Percentiles rank a stretch among this genome's conserved stretches.
phyloP scores from a whole-genome alignment of 2,888 invertebrate species.

The Acleris cristana region DNA sequence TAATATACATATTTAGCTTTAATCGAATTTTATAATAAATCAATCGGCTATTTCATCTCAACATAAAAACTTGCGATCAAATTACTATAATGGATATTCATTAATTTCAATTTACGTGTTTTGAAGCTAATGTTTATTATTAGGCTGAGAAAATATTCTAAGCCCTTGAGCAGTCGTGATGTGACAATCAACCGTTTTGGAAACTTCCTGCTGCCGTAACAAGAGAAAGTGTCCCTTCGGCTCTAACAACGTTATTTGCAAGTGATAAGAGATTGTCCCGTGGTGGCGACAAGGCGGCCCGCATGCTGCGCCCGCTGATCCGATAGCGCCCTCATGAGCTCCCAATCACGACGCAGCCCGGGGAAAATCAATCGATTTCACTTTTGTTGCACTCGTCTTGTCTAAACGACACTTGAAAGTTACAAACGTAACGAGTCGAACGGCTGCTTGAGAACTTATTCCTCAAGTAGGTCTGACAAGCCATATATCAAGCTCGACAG shows the following conservation, averaged over 20 bases:
- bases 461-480: conserved; percentile 25
- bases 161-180: conserved; percentile 13
- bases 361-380: conserved; percentile 67
- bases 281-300: conserved; percentile 55
- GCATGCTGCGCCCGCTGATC: conserved; percentile 57
- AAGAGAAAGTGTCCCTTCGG: conserved; percentile 57
- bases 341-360: conserved; percentile 48
- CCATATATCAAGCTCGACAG: conserved; percentile 34
- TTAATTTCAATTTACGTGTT: conserved; percentile 23
- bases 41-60: conserved; percentile 14
- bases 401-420: conserved; percentile 42
- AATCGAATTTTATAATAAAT: conserved; percentile 46
- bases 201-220: conserved; percentile 17
- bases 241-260: conserved; percentile 52
- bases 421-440: conserved; percentile 37
- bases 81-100: conserved; percentile 27
- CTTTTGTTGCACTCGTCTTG: conserved; percentile 60
- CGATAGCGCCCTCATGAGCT: conserved; percentile 70
- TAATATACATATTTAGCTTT: conserved; percentile 55
- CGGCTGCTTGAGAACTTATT: conserved; percentile 24
- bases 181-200: conserved; percentile 12
- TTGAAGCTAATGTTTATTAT: background rate
- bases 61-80: conserved; percentile 10
- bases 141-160: background rate
- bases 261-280: conserved; percentile 35